Conservation (phyloP, 2,797 vertebrate species). For the Clarias platycephalus region DNA sequence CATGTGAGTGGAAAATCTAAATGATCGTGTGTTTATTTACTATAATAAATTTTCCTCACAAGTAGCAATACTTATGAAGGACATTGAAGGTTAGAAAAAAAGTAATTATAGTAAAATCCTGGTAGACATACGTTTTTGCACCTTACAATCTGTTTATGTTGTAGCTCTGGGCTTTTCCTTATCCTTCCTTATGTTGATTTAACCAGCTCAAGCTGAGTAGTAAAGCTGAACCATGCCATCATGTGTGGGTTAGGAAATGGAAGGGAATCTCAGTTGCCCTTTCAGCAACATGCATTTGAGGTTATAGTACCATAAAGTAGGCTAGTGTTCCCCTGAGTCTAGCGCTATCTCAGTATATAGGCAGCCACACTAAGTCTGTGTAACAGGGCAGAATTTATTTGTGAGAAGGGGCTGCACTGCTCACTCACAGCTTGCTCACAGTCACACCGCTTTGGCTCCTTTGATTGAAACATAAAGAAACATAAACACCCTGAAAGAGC, state of each 20-base stretch:
- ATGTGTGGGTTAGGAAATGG: conserved; percentile 20
- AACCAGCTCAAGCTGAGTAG: conserved; percentile 21
- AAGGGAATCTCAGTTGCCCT: conserved; percentile 4
- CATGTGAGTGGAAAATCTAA: not conserved
- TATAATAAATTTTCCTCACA: not conserved
- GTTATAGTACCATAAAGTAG: conserved; percentile 47
- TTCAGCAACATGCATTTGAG: conserved; percentile 42
- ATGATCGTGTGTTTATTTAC: not conserved
- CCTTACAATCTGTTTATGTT: not conserved
- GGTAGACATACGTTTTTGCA: not conserved
- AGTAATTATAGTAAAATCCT: not conserved
- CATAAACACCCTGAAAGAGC: conserved; percentile 72
- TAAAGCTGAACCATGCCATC: conserved; percentile 9
- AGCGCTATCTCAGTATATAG: conserved; percentile 32
- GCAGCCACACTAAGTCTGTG: conserved; percentile 24
- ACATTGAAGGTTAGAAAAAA: not conserved
- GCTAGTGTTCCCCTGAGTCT: conserved; percentile 40
- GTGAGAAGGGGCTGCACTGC: conserved; percentile 42
- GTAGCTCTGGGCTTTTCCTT: conserved; percentile 5
- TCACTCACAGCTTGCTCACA: conserved; percentile 51
- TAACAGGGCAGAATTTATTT: conserved; percentile 47
- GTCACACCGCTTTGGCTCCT: conserved; percentile 69
- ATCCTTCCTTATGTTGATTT: not conserved
- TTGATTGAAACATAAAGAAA: conserved; percentile 79
- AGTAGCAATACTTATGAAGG: not conserved